Conservation (phyloP, 2,113 vertebrate species). For the Tragelaphus buxtoni region DNA sequence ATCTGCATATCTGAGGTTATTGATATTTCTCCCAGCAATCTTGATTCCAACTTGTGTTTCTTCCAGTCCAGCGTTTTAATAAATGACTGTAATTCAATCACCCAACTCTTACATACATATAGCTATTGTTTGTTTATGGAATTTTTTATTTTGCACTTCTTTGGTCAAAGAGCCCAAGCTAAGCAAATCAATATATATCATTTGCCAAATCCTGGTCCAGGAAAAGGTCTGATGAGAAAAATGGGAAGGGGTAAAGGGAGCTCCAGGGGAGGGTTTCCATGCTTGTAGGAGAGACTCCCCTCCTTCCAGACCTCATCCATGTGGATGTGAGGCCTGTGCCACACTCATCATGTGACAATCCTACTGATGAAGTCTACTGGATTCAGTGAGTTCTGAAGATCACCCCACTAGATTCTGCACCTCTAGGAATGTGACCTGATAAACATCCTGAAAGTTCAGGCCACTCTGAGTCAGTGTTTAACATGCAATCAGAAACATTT, state of each 20-base stretch:
- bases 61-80: no score
- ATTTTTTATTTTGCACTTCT: neutral
- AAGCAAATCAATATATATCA: neutral
- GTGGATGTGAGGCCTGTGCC: neutral
- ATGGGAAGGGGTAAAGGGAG: neutral
- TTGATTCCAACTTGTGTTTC: no score
- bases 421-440: neutral
- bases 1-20: no score
- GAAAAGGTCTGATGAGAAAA: neutral
- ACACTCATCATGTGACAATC: neutral
- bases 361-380: neutral
- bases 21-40: no score
- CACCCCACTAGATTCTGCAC: neutral
- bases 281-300: neutral
- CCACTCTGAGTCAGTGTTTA: neutral
- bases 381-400: neutral
- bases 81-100: neutral
- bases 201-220: neutral
- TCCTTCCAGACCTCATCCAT: neutral
- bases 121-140: neutral
- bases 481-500: neutral
- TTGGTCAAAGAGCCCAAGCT: neutral
- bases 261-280: neutral
- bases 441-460: neutral
- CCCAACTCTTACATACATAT: neutral